phyloP scores from a whole-genome alignment of 2,888 invertebrate genomes.

The Branchipolynoe longqiensis region DNA sequence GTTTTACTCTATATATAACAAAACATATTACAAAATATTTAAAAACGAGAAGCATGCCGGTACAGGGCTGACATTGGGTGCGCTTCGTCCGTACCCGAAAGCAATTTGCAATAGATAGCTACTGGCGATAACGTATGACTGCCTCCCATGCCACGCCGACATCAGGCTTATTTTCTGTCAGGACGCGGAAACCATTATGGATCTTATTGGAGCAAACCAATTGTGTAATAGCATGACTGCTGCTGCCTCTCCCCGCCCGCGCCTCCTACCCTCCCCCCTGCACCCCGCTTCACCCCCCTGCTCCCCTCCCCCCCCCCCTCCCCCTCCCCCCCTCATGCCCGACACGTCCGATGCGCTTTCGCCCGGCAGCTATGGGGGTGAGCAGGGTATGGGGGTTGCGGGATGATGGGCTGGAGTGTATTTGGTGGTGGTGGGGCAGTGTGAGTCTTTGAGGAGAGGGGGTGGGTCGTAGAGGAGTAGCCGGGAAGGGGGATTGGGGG shows the following conservation, averaged over 20 bases:
- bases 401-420: not conserved
- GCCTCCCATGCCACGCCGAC: constrained; percentile 24
- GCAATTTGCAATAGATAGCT: constrained; percentile 38
- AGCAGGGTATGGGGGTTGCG: not conserved
- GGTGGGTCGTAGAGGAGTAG: not conserved
- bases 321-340: not conserved
- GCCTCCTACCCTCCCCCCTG: constrained; percentile 7
- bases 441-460: not conserved
- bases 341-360: not conserved
- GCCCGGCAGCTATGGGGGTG: too few relatives aligned
- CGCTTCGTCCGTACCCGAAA: not conserved
- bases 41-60: not conserved
- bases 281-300: too few relatives aligned
- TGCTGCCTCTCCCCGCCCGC: not conserved
- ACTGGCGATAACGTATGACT: constrained; percentile 17
- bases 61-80: not conserved
- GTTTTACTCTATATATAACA: too few relatives aligned
- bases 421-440: not conserved
- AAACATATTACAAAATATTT: too few relatives aligned
- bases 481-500: too few relatives aligned
- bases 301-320: not conserved
- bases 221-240: constrained; percentile 49
- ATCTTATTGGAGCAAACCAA: constrained; percentile 43
- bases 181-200: constrained; percentile 16
- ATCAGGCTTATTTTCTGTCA: constrained; percentile 30